phyloP scores from a whole-genome alignment of 92 coral and sea anemone species.

The Zoanthus sociatus region DNA sequence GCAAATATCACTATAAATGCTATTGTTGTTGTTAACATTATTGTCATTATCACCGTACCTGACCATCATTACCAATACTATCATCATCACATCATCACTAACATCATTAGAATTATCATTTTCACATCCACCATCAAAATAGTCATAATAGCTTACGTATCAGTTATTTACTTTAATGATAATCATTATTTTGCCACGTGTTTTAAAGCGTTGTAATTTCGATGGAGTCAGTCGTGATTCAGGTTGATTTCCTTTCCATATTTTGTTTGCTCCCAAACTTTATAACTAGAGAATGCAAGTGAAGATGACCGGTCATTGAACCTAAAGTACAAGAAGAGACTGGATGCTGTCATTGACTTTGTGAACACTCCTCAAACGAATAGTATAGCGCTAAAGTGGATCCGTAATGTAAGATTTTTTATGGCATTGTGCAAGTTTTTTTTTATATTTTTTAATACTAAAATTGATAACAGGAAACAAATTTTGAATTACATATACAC shows the following conservation, averaged over 20 bases:
- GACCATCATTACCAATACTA: background rate
- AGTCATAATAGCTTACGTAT: background rate
- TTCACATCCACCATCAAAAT: background rate
- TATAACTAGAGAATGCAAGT: background rate
- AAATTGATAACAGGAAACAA: no score
- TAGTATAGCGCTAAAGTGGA: conserved; percentile 14
- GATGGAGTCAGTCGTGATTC: no score
- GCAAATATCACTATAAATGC: background rate
- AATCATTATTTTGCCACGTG: no score
- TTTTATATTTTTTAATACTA: no score
- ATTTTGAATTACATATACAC: no score
- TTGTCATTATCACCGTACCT: no score
- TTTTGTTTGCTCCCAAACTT: background rate
- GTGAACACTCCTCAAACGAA: conserved; percentile 28
- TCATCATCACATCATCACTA: background rate
- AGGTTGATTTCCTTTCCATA: background rate
- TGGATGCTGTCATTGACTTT: conserved; percentile 35
- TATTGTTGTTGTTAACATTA: background rate
- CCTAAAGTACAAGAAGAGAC: conserved; percentile 11
- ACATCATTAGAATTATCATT: no score
- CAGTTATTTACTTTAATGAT: no score
- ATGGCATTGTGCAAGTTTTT: background rate
- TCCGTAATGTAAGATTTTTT: conserved; percentile 25
- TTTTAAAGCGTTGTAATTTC: no score
- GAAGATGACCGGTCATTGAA: background rate